Percentiles rank a stretch among this genome's conserved stretches.
phyloP scores from a whole-genome alignment of 2,113 vertebrate genomes.

The Otus sunia region DNA sequence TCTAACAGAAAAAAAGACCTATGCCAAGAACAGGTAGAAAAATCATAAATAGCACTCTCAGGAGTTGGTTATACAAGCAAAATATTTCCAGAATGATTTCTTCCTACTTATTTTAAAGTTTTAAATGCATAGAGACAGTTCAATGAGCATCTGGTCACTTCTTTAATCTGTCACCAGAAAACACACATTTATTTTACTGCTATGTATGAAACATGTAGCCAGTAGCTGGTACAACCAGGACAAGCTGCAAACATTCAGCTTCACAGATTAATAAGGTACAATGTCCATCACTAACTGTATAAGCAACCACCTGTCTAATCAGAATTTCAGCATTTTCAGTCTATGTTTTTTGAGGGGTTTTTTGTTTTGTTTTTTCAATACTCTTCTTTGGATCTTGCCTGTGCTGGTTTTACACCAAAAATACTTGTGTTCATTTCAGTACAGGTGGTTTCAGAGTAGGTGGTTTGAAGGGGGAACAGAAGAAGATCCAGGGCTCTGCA shows the following conservation, averaged over 20 bases:
- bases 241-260: accelerated
- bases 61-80: background rate
- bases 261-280: background rate
- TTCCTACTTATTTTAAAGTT: background rate
- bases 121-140: background rate
- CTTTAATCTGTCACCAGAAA: background rate
- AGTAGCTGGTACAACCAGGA: background rate
- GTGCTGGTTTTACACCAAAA: background rate
- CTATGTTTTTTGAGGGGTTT: background rate
- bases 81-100: background rate
- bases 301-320: background rate
- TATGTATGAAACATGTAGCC: background rate
- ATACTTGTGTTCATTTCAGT: background rate
- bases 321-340: background rate
- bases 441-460: background rate
- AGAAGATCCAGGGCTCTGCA: background rate
- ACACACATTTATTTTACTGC: background rate
- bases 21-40: constrained; percentile 37
- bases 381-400: background rate
- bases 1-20: constrained; percentile 33
- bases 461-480: background rate
- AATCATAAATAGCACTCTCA: constrained; percentile 14
- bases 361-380: background rate
- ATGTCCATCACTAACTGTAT: background rate
- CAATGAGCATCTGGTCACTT: background rate